These are phyloP conservation scores for Etheostoma spectabile DNA, from an alignment of 2,113 vertebrate genomes.

Conservation along the genomic window DNA sequence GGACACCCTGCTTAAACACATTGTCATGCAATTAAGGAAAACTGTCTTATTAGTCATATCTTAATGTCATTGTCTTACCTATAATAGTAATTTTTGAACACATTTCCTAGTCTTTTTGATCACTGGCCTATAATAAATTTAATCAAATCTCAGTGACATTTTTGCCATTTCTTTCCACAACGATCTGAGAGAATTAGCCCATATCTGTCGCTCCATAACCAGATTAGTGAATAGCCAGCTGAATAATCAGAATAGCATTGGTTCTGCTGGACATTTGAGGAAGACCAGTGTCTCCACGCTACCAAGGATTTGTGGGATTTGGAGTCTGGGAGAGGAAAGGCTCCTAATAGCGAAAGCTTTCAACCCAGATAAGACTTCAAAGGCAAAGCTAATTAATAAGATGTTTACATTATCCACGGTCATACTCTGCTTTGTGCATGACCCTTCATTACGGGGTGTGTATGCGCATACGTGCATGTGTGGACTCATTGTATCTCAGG, in stretches of 20 bases:
- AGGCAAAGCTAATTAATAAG: constrained; percentile 83
- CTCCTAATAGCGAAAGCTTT: constrained; percentile 75
- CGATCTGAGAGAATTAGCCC: constrained; percentile 68
- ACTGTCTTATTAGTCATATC: not conserved
- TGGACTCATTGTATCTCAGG: constrained; percentile 31
- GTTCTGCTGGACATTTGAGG: constrained; percentile 60
- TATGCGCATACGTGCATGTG: constrained; percentile 17
- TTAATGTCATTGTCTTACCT: constrained; percentile 11
- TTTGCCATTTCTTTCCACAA: constrained; percentile 52
- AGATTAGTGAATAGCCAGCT: constrained; percentile 67
- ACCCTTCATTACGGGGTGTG: constrained; percentile 61
- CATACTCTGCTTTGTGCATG: constrained; percentile 71
- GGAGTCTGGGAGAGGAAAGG: constrained; percentile 61
- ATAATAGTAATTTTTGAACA: constrained; percentile 24
- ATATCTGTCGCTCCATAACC: constrained; percentile 62
- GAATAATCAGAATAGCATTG: constrained; percentile 69
- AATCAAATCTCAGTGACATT: constrained; percentile 64
- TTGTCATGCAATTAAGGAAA: not conserved
- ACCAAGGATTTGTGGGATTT: constrained; percentile 78
- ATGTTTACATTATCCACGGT: constrained; percentile 85
- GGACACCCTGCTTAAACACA: not conserved
- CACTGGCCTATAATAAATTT: constrained; percentile 56
- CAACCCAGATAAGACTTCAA: constrained; percentile 82
- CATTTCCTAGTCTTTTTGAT: constrained; percentile 55
- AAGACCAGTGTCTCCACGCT: constrained; percentile 58